These are phyloP conservation scores for Elysia chlorotica DNA, from an alignment of 1,140 invertebrate genomes.

Conservation along the genomic window DNA sequence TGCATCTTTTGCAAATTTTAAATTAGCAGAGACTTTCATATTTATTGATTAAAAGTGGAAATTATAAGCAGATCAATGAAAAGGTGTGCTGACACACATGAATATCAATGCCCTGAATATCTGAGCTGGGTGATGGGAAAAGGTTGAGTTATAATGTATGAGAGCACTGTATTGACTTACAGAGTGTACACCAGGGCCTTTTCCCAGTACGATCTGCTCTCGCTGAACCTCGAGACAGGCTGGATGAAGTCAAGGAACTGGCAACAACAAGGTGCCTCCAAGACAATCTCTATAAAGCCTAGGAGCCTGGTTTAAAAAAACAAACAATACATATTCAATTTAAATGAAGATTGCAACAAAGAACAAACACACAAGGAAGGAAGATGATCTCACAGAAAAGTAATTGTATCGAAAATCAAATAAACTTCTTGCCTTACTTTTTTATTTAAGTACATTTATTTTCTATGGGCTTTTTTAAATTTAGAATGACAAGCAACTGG, in stretches of 20 bases:
- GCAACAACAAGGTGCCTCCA: conserved; percentile 94
- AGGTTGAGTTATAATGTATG: neutral
- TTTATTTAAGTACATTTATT: too few relatives aligned
- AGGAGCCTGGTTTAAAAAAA: conserved; percentile 67
- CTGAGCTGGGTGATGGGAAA: neutral
- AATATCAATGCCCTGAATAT: neutral
- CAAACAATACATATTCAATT: too few relatives aligned
- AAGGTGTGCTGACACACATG: neutral
- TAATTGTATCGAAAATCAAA: too few relatives aligned
- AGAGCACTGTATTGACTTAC: conserved; percentile 71
- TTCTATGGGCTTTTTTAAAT: too few relatives aligned
- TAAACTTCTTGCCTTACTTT: too few relatives aligned
- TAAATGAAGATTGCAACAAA: too few relatives aligned
- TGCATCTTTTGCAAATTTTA: too few relatives aligned
- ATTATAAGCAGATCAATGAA: neutral
- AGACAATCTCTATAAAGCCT: conserved; percentile 81
- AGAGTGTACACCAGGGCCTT: conserved; percentile 83
- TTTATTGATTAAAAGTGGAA: neutral
- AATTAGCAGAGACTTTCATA: neutral
- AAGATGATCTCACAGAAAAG: too few relatives aligned
- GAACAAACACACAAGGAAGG: too few relatives aligned
- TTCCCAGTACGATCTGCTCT: conserved; percentile 85
- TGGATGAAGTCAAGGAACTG: conserved; percentile 92
- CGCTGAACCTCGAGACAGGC: conserved; percentile 78
- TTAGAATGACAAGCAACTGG: too few relatives aligned